Conservation (phyloP, 2,797 vertebrate species). For the Dicrostonyx torquatus region DNA sequence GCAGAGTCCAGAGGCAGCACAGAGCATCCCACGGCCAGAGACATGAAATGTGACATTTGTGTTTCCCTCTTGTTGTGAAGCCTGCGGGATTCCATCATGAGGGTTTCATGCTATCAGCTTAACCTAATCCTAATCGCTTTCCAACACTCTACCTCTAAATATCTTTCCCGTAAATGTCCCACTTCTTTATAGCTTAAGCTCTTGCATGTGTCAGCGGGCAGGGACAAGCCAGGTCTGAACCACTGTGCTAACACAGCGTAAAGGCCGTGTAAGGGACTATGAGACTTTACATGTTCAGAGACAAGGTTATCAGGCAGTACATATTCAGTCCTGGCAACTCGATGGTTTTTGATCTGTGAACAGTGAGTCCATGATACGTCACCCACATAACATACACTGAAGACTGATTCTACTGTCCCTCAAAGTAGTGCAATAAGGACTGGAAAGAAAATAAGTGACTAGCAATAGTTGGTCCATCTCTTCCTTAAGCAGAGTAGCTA, state of each 20-base stretch:
- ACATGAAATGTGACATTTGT: background rate
- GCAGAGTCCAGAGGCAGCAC: background rate
- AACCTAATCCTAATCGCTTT: background rate
- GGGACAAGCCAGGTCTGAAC: background rate
- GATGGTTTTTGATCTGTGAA: background rate
- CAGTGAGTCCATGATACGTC: too few species aligned
- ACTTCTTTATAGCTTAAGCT: background rate
- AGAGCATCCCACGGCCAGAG: background rate
- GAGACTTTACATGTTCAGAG: background rate
- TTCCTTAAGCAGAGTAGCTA: background rate
- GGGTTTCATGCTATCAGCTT: background rate
- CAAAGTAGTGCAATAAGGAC: background rate
- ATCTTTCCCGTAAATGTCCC: background rate
- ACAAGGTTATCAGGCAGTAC: background rate
- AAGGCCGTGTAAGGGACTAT: background rate
- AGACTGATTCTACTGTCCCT: background rate
- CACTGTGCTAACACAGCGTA: background rate
- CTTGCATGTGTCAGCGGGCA: background rate
- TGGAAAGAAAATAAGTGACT: background rate
- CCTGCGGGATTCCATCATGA: background rate
- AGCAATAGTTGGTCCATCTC: background rate
- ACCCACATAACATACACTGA: background rate
- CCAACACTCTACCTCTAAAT: background rate
- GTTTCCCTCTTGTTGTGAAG: background rate
- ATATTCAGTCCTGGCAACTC: background rate